Base-by-base conservation (phyloP, 2,113 vertebrate species). In the Chloebia gouldiae region DNA sequence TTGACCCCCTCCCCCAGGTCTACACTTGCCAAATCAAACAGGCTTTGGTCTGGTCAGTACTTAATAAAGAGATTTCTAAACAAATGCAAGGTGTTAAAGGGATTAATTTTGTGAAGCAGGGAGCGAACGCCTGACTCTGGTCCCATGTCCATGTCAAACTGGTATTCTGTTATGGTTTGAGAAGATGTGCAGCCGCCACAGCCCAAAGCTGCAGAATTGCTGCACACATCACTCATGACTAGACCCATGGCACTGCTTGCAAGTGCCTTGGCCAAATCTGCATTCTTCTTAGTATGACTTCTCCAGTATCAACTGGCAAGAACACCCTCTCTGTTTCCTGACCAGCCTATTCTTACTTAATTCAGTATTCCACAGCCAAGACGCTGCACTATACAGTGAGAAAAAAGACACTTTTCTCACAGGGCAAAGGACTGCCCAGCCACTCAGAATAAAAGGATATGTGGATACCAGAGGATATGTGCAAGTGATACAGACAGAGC, bases 221-320 rank as follows among this genome's bases (percentile, higher is more conserved):
- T 88, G 69, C 19, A 76, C 63, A 57, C 20, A 23, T 37, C 13
- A 13, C 82, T 94, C 68, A 88, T 81, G 88, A 94, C 71, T 73
- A 80, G 76, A 93, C 37, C 76, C 57, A 47, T 80, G 86, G 92
- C 93, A 91, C 33, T 71, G 78, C 25, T 85, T 88, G n/a, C 0
- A 0, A 95, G 70, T 68, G 47, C 35, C 49, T 88, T 95, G 80
- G 94, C 83, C 86, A 96, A 91, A 83, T 81, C 45, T 91, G 50
- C 92, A 88, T 97, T 94, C 84, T 95, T 96, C 61, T 57, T 94
- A 33, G 78, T 91, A 90, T 86, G 93, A 75, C 88, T 95, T 94
- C 70, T 86, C 54, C 81, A 88, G 71, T 82, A 92, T 96, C 95
- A 92, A 79, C 82, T 92, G 92, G 94, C 86, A 89, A 91, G 56